Evolutionary conservation across 2,797 vertebrate genomes (phyloP).

Genomic region (Erpetoichthys calabaricus): DNA sequence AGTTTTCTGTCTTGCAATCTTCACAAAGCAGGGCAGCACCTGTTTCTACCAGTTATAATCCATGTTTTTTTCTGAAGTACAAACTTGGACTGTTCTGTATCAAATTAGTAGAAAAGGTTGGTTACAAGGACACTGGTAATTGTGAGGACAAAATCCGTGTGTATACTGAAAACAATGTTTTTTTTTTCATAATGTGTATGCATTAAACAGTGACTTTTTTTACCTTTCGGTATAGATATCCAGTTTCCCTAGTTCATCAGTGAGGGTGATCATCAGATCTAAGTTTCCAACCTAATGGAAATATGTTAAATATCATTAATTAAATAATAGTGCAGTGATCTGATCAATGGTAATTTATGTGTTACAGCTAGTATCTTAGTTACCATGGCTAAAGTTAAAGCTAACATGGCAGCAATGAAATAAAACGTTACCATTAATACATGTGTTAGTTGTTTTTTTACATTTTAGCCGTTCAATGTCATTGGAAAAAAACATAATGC

Average conservation of each 20-base stretch:
- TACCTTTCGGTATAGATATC: constrained; percentile 83
- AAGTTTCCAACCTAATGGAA: constrained; percentile 75
- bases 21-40: not conserved
- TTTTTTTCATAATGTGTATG: constrained; percentile 30
- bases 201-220: constrained; percentile 50
- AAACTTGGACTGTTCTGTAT: not conserved
- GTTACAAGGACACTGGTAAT: too few relatives aligned
- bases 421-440: too few relatives aligned
- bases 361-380: too few relatives aligned
- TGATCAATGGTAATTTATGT: too few relatives aligned
- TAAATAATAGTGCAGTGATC: too few relatives aligned
- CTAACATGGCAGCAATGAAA: too few relatives aligned
- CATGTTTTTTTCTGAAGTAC: constrained; percentile 4
- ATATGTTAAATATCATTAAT: constrained; percentile 17
- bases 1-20: not conserved
- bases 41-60: not conserved
- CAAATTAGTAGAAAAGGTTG: not conserved
- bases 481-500: too few relatives aligned
- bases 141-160: constrained; percentile 11
- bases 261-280: constrained; percentile 76
- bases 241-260: constrained; percentile 77
- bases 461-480: too few relatives aligned
- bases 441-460: too few relatives aligned
- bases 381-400: too few relatives aligned
- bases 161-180: constrained; percentile 30